These are phyloP conservation scores for Atopsyche davidsoni DNA, from an alignment of 1,140 invertebrate species.

Conservation along the genomic window DNA sequence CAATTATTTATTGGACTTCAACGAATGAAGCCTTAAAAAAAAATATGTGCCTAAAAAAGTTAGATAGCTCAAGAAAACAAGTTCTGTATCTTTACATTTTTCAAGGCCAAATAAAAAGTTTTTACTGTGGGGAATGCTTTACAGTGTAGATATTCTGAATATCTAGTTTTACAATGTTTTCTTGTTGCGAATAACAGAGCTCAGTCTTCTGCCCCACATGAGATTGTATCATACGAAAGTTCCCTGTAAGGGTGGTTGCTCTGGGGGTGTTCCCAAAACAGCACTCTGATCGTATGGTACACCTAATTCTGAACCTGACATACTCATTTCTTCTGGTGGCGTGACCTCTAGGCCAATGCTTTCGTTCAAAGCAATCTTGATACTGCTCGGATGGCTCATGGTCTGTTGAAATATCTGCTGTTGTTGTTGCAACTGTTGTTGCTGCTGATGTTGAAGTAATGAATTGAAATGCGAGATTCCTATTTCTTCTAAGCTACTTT, in stretches of 20 bases:
- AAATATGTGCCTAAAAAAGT: neutral
- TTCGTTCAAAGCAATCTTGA: slow-evolving; percentile 78
- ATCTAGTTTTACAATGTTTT: slow-evolving; percentile 34
- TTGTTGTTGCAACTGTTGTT: slow-evolving; percentile 33
- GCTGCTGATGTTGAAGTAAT: slow-evolving; percentile 48
- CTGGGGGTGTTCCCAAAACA: slow-evolving; percentile 41
- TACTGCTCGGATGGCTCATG: slow-evolving; percentile 56
- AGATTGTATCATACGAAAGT: slow-evolving; percentile 90
- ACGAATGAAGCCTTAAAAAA: neutral
- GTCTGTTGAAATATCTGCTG: slow-evolving; percentile 52
- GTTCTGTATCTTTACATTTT: neutral
- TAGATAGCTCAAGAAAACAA: neutral
- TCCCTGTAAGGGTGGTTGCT: slow-evolving; percentile 73
- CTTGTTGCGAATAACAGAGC: slow-evolving; percentile 60
- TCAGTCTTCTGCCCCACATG: slow-evolving; percentile 77
- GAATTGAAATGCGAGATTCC: slow-evolving; percentile 69
- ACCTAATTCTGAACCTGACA: slow-evolving; percentile 44
- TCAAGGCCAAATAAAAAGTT: neutral
- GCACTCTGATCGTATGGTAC: slow-evolving; percentile 43
- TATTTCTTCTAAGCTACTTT: slow-evolving; percentile 80
- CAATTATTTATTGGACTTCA: neutral
- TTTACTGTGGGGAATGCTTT: neutral
- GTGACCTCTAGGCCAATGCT: slow-evolving; percentile 81
- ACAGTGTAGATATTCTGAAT: neutral
- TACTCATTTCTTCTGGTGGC: slow-evolving; percentile 67